phyloP scores from a whole-genome alignment of 2,888 invertebrate species.

The Temnothorax unifasciatus region DNA sequence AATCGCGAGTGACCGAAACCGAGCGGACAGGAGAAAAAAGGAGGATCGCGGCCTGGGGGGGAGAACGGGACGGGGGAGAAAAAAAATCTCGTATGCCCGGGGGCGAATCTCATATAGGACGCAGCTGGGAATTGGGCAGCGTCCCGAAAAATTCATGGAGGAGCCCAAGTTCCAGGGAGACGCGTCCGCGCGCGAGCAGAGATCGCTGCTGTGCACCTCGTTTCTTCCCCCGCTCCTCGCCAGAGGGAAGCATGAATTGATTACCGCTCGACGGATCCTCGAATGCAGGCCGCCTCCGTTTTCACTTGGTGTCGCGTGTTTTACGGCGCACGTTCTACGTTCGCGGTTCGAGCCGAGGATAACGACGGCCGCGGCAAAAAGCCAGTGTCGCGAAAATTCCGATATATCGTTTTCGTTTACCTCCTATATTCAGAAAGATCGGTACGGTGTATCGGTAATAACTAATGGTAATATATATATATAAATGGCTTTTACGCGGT shows the following conservation, averaged over 20 bases:
- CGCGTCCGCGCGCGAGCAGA: not conserved
- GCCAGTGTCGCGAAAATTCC: not conserved
- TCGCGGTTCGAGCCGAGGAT: not conserved
- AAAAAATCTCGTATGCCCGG: slow-evolving; percentile 84
- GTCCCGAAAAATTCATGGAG: slow-evolving; percentile 83
- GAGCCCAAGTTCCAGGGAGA: slow-evolving; percentile 59
- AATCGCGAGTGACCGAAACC: slow-evolving; percentile 78
- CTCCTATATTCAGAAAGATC: not conserved
- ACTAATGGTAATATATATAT: not conserved
- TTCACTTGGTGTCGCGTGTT: not conserved
- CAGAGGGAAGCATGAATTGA: slow-evolving; percentile 30
- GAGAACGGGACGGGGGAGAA: not conserved
- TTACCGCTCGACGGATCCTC: slow-evolving; percentile 7
- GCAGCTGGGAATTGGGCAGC: slow-evolving; percentile 85
- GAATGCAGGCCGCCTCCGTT: not conserved
- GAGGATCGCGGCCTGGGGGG: slow-evolving; percentile 48
- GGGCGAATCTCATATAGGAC: slow-evolving; percentile 84
- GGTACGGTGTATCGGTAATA: not conserved
- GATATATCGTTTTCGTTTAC: not conserved
- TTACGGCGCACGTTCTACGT: not conserved
- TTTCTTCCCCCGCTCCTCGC: not conserved
- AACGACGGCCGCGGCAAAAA: not conserved
- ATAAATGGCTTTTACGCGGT: not conserved
- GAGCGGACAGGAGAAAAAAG: slow-evolving; percentile 70
- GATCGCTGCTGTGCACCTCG: slow-evolving; percentile 36